phyloP scores from a whole-genome alignment of 1,140 invertebrate species.

The Parasteatoda tepidariorum region DNA sequence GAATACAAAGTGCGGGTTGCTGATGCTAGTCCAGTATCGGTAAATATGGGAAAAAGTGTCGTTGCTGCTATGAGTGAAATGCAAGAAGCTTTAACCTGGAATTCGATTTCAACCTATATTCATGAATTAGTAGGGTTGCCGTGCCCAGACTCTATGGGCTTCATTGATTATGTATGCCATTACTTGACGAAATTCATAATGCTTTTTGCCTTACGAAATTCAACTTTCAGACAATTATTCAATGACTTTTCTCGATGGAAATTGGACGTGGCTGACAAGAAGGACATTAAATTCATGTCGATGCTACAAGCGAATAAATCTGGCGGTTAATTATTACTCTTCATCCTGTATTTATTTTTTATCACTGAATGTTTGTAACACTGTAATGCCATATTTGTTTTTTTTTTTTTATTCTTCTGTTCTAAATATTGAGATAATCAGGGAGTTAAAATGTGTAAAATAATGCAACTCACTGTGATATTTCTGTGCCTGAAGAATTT shows the following conservation, averaged over 20 bases:
- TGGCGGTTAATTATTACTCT: too few relatives aligned
- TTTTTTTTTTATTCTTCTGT: too few relatives aligned
- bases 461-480: too few relatives aligned
- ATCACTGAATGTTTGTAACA: too few relatives aligned
- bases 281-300: slow-evolving; percentile 1
- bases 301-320: too few relatives aligned
- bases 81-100: not conserved
- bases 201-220: not conserved
- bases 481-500: too few relatives aligned
- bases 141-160: not conserved
- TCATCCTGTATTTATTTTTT: too few relatives aligned
- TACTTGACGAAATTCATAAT: slow-evolving; percentile 5
- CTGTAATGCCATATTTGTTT: too few relatives aligned
- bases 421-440: too few relatives aligned
- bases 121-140: slow-evolving; percentile 22
- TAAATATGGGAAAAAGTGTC: slow-evolving; percentile 29
- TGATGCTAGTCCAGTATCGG: not conserved
- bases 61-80: slow-evolving; percentile 13
- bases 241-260: slow-evolving; percentile 33
- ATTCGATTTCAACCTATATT: slow-evolving; percentile 3
- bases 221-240: not conserved
- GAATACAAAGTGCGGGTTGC: not conserved
- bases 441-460: too few relatives aligned
- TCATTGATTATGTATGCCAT: slow-evolving; percentile 6
- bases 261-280: slow-evolving; percentile 18